A percentile compares a stretch with the other conserved stretches of the same genome.
These are phyloP conservation scores for Calameuta pallipes DNA, from an alignment of 2,888 invertebrate genomes.

Conservation along the genomic window DNA sequence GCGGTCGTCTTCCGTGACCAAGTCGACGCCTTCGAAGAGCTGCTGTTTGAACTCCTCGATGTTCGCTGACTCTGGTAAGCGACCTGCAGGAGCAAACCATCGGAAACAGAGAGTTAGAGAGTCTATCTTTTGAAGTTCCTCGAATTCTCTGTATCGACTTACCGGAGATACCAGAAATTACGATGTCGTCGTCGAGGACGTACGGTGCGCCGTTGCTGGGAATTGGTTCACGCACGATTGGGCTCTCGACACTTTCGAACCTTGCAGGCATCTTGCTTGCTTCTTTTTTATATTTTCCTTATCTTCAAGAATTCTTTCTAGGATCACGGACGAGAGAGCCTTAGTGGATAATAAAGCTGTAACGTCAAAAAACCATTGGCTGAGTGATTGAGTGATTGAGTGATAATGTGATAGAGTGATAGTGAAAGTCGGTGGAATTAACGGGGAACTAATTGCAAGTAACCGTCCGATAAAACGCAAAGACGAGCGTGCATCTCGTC, in stretches of 20 bases:
- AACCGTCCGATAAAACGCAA: not conserved
- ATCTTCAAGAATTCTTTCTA: not conserved
- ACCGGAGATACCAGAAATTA: conserved; percentile 83
- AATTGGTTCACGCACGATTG: conserved; percentile 50
- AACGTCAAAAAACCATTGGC: conserved; percentile 33
- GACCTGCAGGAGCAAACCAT: conserved; percentile 66
- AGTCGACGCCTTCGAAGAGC: conserved; percentile 89
- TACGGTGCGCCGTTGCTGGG: conserved; percentile 53
- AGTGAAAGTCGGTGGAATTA: not conserved
- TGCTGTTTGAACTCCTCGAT: conserved; percentile 94
- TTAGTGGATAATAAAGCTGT: conserved; percentile 54
- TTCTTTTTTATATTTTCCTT: not conserved
- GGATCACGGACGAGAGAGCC: conserved; percentile 44
- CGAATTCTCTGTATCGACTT: not conserved
- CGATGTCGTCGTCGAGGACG: conserved; percentile 74
- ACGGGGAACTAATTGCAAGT: not conserved
- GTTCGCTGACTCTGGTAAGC: conserved; percentile 90
- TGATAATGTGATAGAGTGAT: not conserved
- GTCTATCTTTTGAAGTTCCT: not conserved
- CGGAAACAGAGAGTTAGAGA: not conserved
- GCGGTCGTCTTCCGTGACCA: conserved; percentile 91
- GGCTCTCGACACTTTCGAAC: conserved; percentile 70
- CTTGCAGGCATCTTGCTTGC: conserved; percentile 75
- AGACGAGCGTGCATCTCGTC: not conserved
- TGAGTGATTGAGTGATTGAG: not conserved